Evolutionary conservation across 1,140 invertebrate species (phyloP).

Genomic region (Pseudoatta argentina): DNA sequence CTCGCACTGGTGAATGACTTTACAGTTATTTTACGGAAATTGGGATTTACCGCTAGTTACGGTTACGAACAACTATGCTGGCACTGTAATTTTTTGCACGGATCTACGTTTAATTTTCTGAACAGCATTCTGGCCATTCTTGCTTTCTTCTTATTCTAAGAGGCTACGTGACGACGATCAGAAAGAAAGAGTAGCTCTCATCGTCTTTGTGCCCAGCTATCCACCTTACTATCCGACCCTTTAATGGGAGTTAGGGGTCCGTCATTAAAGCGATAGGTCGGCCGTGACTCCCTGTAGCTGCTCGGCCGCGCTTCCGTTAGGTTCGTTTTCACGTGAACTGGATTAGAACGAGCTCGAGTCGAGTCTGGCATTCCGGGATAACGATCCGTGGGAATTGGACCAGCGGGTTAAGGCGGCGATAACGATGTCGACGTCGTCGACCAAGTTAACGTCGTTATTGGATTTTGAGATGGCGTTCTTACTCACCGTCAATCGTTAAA

Average conservation of each 20-base stretch:
- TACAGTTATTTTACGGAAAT: conserved; percentile 66
- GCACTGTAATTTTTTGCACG: conserved; percentile 11
- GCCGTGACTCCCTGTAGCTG: conserved; percentile 78
- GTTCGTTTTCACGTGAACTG: conserved; percentile 83
- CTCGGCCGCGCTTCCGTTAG: conserved; percentile 81
- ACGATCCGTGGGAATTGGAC: conserved; percentile 79
- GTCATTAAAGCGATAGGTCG: conserved; percentile 81
- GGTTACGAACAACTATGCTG: not conserved
- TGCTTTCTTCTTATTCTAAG: conserved; percentile 13
- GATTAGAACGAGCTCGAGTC: conserved; percentile 82
- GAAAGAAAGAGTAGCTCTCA: conserved; percentile 13
- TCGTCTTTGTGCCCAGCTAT: conserved; percentile 46
- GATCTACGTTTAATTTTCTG: conserved; percentile 12
- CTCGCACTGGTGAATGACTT: conserved; percentile 24
- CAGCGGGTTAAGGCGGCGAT: conserved; percentile 59
- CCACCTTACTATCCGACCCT: conserved; percentile 63
- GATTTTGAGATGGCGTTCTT: conserved; percentile 11
- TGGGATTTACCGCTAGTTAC: conserved; percentile 52
- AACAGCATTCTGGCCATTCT: not conserved
- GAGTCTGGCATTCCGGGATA: conserved; percentile 34
- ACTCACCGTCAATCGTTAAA: conserved; percentile 46
- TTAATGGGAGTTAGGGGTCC: conserved; percentile 64
- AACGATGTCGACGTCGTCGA: conserved; percentile 26
- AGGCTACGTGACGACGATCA: conserved; percentile 24
- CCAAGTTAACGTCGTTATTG: not conserved